Conservation (phyloP, 2,888 invertebrate genomes). For the Formica aserva region DNA sequence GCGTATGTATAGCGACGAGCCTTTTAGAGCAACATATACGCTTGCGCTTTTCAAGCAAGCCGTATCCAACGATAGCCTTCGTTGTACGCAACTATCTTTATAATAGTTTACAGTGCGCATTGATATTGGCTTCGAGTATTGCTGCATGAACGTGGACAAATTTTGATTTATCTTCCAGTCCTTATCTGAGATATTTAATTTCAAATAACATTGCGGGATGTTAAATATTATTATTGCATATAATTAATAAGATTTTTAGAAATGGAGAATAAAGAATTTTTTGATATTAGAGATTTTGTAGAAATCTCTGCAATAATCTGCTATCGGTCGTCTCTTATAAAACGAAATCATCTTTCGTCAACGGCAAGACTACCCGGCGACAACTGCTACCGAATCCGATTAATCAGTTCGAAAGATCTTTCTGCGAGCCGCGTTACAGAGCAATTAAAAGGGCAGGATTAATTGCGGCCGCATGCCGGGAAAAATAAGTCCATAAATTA, state of each 20-base stretch:
- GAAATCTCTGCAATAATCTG: slow-evolving; percentile 53
- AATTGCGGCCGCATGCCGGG: slow-evolving; percentile 78
- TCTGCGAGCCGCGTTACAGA: slow-evolving; percentile 70
- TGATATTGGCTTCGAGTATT: background rate
- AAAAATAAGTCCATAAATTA: slow-evolving; percentile 82
- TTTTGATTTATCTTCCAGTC: background rate
- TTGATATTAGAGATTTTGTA: slow-evolving; percentile 21
- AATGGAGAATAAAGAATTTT: slow-evolving; percentile 10
- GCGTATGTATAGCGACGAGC: background rate
- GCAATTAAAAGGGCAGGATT: slow-evolving; percentile 80
- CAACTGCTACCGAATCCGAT: slow-evolving; percentile 74
- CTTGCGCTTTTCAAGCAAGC: slow-evolving; percentile 44
- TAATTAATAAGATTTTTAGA: background rate
- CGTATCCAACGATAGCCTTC: background rate
- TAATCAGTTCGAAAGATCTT: slow-evolving; percentile 77
- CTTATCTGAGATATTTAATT: background rate
- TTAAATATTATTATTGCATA: background rate
- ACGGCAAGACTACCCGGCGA: slow-evolving; percentile 58
- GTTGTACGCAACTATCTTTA: background rate
- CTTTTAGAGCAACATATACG: background rate
- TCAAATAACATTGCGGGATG: background rate
- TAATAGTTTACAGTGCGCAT: background rate
- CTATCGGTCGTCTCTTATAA: slow-evolving; percentile 38
- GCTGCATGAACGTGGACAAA: background rate
- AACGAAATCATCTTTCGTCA: background rate